Percentiles rank a stretch among this genome's conserved stretches.
phyloP scores from a whole-genome alignment of 2,797 vertebrate species.

The Scolopax bukidnonensis region DNA sequence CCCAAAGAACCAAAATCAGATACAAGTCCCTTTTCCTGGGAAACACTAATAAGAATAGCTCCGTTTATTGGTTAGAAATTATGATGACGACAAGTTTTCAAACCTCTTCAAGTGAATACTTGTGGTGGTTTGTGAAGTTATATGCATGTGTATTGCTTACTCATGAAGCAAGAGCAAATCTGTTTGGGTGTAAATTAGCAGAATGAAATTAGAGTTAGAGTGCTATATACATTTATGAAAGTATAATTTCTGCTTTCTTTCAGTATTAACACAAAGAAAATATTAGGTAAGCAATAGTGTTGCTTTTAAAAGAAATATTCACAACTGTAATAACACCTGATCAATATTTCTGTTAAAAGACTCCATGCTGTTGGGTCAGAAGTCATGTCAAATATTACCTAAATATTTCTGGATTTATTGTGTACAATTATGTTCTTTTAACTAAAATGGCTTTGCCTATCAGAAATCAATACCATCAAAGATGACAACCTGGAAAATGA shows the following conservation, averaged over 20 bases:
- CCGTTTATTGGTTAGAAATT: background rate
- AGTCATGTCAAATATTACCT: background rate
- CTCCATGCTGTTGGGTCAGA: background rate
- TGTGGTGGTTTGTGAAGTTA: background rate
- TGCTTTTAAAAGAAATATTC: background rate
- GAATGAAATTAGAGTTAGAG: background rate
- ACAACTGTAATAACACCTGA: background rate
- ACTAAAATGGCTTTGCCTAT: background rate
- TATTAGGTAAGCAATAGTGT: background rate
- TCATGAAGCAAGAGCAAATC: background rate
- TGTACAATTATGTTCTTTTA: background rate
- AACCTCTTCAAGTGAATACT: background rate
- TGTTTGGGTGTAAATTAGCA: background rate
- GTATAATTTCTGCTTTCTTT: background rate
- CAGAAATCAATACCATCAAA: background rate
- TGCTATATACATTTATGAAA: background rate
- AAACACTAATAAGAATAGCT: background rate
- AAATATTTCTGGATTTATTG: background rate
- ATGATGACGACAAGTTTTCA: background rate
- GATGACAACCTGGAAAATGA: background rate
- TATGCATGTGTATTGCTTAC: background rate
- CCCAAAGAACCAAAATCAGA: background rate
- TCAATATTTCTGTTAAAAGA: background rate
- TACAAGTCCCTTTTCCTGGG: background rate
- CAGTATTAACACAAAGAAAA: background rate